Base-by-base conservation (phyloP, 92 coral and sea anemone genomes). In the Porites rus region DNA sequence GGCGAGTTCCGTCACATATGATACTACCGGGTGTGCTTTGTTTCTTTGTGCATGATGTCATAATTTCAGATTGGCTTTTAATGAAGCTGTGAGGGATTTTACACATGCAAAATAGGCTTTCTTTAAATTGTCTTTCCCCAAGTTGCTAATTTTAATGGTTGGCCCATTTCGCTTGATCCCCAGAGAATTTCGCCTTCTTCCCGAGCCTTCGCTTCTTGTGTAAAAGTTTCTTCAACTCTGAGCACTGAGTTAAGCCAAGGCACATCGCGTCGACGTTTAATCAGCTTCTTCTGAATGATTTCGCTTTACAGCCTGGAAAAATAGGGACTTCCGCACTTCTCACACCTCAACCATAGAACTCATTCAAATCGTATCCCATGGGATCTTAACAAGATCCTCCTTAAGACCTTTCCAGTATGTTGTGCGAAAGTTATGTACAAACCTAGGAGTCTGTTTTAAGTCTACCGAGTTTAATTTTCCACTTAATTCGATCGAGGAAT, bases 381-480 rank as follows among this genome's bases (percentile, higher is more conserved):
- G 88, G 21, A 89, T 78, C 6, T 89, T 78, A 7, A n/a, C 28
- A 22, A 88, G 73, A 76, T 88, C 88, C 46, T 83, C 88, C 70
- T 72, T 75, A 19, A 88, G 76, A 24, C 88, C 92, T n/a, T 66
- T 51, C 84, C 88, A 88, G 63, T 88, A 72, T 16, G 84, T 88
- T 65, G n/a, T 75, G 46, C 66, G 60, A 76, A 81, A 88, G 58
- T 82, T 79, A 53, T 88, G 76, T 62, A 88, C 88, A 53, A 82
- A 51, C 51, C 88, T 65, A 68, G 84, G 71, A 60, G 87, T 71
- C 75, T 63, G 51, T 28, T 65, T 77, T 59, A 14, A 51, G 88
- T 24, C 69, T 74, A 13, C 82, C 28, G 52, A 76, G 50, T 51
- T 88, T 88, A 31, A 75, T 66, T 82, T 76, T 88, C 74, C 74